Conservation (phyloP, 2,888 invertebrate genomes). For the Luperina testacea region DNA sequence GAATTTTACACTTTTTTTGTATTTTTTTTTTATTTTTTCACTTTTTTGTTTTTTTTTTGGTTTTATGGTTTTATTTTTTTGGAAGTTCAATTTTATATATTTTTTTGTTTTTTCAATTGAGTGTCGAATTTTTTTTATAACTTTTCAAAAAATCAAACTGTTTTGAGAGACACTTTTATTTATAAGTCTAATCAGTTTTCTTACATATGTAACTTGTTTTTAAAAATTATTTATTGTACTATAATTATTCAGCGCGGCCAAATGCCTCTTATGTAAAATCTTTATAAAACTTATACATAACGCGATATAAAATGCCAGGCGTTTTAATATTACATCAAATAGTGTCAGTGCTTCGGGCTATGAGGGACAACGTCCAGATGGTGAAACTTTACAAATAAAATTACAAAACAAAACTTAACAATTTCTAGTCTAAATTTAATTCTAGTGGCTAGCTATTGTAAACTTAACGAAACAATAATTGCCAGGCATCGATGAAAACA, state of each 20-base stretch:
- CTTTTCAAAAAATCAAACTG: constrained; percentile 83
- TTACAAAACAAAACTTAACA: constrained; percentile 71
- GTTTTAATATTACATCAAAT: constrained; percentile 70
- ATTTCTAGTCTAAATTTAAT: constrained; percentile 61
- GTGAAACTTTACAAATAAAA: constrained; percentile 62
- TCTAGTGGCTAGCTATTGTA: constrained; percentile 66
- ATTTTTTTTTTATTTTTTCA: constrained; percentile 69
- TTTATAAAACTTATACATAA: constrained; percentile 87
- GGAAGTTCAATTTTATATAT: constrained; percentile 74
- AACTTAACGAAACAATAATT: constrained; percentile 68
- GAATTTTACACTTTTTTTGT: constrained; percentile 74
- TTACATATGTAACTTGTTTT: constrained; percentile 82
- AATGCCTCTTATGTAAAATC: constrained; percentile 86
- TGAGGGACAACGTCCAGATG: constrained; percentile 65
- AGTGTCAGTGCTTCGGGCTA: constrained; percentile 70
- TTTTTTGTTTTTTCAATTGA: constrained; percentile 72
- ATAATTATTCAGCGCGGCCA: constrained; percentile 82
- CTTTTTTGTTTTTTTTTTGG: constrained; percentile 69
- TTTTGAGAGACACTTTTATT: constrained; percentile 85
- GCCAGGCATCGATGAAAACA: constrained; percentile 74
- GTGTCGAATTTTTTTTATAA: constrained; percentile 76
- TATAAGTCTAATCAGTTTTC: constrained; percentile 85
- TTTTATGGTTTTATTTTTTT: constrained; percentile 74
- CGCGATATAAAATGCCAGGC: constrained; percentile 79
- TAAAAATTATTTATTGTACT: constrained; percentile 89